Evolutionary conservation across 2,888 invertebrate genomes (phyloP), one percentile per base, ranked within the genome.

Genomic region (Euphydryas editha): DNA sequence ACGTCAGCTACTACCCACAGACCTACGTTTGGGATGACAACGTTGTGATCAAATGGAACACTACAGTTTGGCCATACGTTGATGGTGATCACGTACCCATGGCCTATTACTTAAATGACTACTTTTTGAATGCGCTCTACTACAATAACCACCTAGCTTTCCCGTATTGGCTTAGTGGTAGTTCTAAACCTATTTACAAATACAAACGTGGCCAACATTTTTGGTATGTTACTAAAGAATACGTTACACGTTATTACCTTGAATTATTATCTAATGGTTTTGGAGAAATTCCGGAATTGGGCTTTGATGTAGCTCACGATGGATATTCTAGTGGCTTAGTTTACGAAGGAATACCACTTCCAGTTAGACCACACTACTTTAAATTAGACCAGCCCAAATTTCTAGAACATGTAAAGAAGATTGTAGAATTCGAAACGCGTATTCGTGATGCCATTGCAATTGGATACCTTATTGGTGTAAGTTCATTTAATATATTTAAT

Each of bases 21-120:
- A 84, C 87, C 15, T 87, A 80, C 71, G 68, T 83, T 57, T 80
- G 90, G 88, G 83, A 92, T 60, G 86, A 94, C 42, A 86, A 90
- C 75, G 88, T 94, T 65, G 91, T 94, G n/a, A 93, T 95, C 65
- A 90, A 92, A 66, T 94, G 94, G 74, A 96, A 96, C 84, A 94
- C 94, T 76, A 94, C 95, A 13, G 91, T 93, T 13, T 92, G 93
- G 89, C 93, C 93, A 61, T 88, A 91, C 73, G 84, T 93, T 71
- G 56, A 68, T 21, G 89, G 93, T 77, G 86, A 93, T 1, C 95
- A 95, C 69, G 91, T 93, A 64, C 84, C 92, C 13, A 73, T 97
- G 54, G 87, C 93, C 37, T 97, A 97, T 86, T 96, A 94, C 88
- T 95, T 95, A 17, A 95, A 96, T 78, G 97, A 97, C 81, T 87